These are phyloP conservation scores for Mus minutoides DNA, from an alignment of 2,797 vertebrate species.

Conservation along the genomic window DNA sequence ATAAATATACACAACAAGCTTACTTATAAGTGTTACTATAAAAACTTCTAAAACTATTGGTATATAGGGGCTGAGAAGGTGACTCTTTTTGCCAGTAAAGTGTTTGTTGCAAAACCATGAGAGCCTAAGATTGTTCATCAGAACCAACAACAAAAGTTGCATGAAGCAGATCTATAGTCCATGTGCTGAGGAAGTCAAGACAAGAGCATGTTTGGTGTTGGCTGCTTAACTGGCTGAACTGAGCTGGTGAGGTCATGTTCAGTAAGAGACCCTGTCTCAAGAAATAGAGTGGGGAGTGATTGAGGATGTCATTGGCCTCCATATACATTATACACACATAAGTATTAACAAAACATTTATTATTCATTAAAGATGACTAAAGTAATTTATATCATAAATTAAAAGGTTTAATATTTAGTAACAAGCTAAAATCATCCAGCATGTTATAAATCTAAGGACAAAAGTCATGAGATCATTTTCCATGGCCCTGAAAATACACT, in stretches of 20 bases:
- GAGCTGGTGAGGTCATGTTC: background rate
- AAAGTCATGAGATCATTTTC: slow-evolving; percentile 17
- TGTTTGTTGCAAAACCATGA: no score
- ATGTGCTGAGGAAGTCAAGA: background rate
- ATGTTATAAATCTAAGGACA: slow-evolving; percentile 23
- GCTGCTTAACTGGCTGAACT: background rate
- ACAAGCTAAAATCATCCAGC: background rate
- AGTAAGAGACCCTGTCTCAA: background rate
- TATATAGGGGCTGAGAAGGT: background rate
- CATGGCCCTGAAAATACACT: background rate
- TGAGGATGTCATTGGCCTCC: background rate
- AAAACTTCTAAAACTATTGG: slow-evolving; percentile 1
- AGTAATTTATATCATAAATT: background rate
- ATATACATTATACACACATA: background rate
- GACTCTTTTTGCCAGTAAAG: background rate
- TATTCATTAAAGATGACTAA: slow-evolving; percentile 1
- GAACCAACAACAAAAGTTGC: background rate
- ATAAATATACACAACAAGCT: background rate
- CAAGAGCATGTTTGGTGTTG: background rate
- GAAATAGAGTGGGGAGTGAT: background rate
- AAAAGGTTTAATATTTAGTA: slow-evolving; percentile 4
- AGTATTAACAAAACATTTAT: background rate
- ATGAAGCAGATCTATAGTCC: background rate
- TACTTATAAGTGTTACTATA: slow-evolving; percentile 1
- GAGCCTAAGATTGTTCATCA: no score